Base-by-base conservation (phyloP, 2,797 vertebrate species). In the Menidia menidia region DNA sequence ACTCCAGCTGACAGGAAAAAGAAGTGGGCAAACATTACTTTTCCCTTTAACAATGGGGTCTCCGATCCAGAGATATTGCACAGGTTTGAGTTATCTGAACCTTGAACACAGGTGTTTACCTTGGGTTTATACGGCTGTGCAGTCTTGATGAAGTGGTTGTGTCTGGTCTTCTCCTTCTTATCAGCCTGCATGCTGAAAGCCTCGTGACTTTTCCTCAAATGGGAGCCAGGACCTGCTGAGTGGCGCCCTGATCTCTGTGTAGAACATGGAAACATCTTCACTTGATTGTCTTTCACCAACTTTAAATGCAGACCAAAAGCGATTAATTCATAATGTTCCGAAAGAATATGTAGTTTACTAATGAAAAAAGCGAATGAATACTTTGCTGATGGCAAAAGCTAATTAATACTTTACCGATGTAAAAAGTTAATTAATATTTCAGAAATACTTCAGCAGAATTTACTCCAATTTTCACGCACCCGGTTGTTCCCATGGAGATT, bases 61-160 rank as follows among this genome's bases (percentile, higher is more conserved):
- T 60, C 2, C 64, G 1, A 60, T 47, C 16, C 19, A 30, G 9
- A 71, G 4, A 62, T 18, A 13, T 19, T 30, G 25, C 4, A 31
- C 4, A 1, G 12, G 25, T 31, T 30, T 35, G 9, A 32, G 51
- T 6, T 39, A 7, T 39, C 9, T 39, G 35, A 31, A 25, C 8
- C 14, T 45, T 45, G 1, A 54, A 31, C 11, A 15, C 2, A 16
- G n/a, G 6, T 30, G 32, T 60, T 76, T 89, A 99, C 98, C 95
- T 97, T 99, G 80, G 97, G 97, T 93, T 98, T 98, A 92, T 99
- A 99, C 0, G 98, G 98, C 91, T 99, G 98, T 0, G 98, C 98
- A 9, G 98, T 99, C 92, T 98, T 99, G 88, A 99, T 98, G 92
- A 99, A 99, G 88, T 99, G 98, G 90, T 98, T 98, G 88, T 99